Conservation (phyloP, 2,888 invertebrate genomes). For the Autographa pulchrina region DNA sequence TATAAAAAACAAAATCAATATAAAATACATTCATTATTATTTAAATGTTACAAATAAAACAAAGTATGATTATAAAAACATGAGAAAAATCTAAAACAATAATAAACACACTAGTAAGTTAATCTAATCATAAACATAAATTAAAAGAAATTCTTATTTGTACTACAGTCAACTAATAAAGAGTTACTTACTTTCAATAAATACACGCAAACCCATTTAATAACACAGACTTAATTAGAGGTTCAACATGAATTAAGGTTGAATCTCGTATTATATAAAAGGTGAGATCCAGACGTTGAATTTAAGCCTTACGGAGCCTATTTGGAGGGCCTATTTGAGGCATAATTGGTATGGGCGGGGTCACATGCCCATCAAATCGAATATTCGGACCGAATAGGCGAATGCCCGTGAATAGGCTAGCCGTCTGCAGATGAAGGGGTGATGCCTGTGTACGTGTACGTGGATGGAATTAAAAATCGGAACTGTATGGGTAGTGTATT, state of each 20-base stretch:
- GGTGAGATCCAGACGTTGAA: slow-evolving; percentile 32
- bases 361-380: slow-evolving; percentile 57
- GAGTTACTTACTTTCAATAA: too few species aligned
- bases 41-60: too few species aligned
- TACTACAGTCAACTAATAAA: too few species aligned
- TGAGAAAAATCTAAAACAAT: too few species aligned
- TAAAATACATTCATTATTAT: background rate
- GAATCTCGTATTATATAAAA: slow-evolving; percentile 11
- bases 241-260: too few species aligned
- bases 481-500: background rate
- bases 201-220: too few species aligned
- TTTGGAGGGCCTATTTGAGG: slow-evolving; percentile 39
- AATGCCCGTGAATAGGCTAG: slow-evolving; percentile 56
- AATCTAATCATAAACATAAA: too few species aligned
- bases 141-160: too few species aligned
- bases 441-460: slow-evolving; percentile 23
- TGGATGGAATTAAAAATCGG: slow-evolving; percentile 40
- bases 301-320: slow-evolving; percentile 31
- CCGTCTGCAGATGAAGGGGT: slow-evolving; percentile 51
- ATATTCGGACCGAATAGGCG: slow-evolving; percentile 46
- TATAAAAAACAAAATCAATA: too few species aligned
- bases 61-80: too few species aligned
- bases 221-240: too few species aligned
- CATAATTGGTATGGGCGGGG: slow-evolving; percentile 60
- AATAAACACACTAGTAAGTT: too few species aligned